Conservation (phyloP, 2,888 invertebrate genomes). For the Dynastes grantii region DNA sequence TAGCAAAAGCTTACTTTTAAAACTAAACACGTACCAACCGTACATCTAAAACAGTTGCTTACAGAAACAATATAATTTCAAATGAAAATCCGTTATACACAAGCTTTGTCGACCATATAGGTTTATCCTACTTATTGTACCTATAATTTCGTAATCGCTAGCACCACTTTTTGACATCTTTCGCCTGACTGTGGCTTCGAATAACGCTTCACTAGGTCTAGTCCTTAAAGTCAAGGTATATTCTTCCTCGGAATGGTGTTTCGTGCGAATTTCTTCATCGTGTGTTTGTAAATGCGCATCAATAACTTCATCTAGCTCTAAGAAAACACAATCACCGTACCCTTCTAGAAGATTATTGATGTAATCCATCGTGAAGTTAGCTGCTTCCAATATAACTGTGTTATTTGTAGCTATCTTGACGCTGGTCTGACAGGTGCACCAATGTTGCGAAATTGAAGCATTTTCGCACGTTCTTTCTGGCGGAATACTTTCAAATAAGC, state of each 20-base stretch:
- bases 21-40: too few relatives aligned
- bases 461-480: conserved; percentile 81
- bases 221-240: conserved; percentile 78
- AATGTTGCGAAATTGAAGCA: conserved; percentile 87
- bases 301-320: conserved; percentile 76
- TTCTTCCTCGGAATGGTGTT: conserved; percentile 72
- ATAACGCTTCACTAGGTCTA: conserved; percentile 80
- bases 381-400: conserved; percentile 74
- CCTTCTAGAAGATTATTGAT: conserved; percentile 78
- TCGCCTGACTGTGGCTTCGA: conserved; percentile 83
- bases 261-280: conserved; percentile 66
- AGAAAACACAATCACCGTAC: conserved; percentile 78
- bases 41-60: conserved; percentile 16
- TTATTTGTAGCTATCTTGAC: conserved; percentile 74
- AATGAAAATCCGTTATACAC: conserved; percentile 82
- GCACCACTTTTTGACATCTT: not conserved
- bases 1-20: conserved; percentile 5
- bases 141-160: conserved; percentile 71
- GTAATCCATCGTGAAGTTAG: conserved; percentile 75
- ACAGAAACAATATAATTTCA: conserved; percentile 75
- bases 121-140: conserved; percentile 85
- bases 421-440: conserved; percentile 89
- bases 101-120: conserved; percentile 86
- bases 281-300: conserved; percentile 79
- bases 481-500: conserved; percentile 84